These are phyloP conservation scores for Silurus asotus DNA, from an alignment of 2,113 vertebrate genomes.

Conservation along the genomic window DNA sequence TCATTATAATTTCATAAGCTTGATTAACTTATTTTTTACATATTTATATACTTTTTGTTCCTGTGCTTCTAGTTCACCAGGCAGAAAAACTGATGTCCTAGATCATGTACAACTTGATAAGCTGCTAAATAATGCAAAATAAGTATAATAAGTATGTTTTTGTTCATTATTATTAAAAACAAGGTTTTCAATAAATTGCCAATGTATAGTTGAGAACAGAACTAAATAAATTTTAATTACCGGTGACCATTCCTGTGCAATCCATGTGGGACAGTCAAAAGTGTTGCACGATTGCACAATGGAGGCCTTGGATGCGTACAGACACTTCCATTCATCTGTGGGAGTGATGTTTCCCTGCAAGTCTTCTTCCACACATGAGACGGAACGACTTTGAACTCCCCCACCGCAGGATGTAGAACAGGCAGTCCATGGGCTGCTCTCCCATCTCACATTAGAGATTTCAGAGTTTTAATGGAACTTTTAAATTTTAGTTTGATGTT, in stretches of 20 bases:
- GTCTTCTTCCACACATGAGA: constrained; percentile 96
- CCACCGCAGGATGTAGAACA: constrained; percentile 95
- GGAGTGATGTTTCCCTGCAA: constrained; percentile 87
- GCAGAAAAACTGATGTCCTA: not conserved
- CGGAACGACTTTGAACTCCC: constrained; percentile 89
- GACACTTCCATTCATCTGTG: constrained; percentile 97
- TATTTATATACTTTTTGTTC: not conserved
- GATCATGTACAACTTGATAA: not conserved
- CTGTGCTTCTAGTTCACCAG: not conserved
- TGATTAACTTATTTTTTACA: not conserved
- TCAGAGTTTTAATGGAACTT: not conserved
- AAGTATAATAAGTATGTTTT: no score
- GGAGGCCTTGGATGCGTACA: constrained; percentile 88
- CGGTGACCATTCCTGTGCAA: constrained; percentile 96
- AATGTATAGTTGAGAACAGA: not conserved
- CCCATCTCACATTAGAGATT: constrained; percentile 79
- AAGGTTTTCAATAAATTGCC: not conserved
- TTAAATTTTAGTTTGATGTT: not conserved
- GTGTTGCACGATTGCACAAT: constrained; percentile 91
- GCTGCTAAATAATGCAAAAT: not conserved
- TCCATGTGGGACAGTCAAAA: constrained; percentile 95
- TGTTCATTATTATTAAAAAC: not conserved
- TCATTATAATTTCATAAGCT: not conserved
- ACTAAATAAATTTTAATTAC: constrained; percentile 70
- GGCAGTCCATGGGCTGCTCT: constrained; percentile 94